Conservation (phyloP, 2,113 vertebrate species). For the Rhinolophus sinicus region DNA sequence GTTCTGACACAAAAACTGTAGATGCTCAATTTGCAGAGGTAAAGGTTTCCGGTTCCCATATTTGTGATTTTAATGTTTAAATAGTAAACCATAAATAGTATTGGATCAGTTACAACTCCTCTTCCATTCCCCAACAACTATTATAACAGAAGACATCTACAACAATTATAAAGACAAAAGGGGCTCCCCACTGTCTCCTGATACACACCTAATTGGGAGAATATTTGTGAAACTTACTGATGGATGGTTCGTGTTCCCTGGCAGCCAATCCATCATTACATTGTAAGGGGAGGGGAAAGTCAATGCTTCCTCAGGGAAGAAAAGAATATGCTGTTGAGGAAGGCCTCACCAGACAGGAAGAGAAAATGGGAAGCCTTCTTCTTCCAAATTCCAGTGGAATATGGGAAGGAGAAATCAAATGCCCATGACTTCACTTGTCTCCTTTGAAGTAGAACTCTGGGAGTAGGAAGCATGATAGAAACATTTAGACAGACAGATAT, state of each 20-base stretch:
- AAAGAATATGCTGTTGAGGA: neutral
- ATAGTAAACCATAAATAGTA: neutral
- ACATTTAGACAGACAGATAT: neutral
- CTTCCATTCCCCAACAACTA: neutral
- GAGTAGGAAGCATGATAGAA: neutral
- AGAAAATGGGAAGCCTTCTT: neutral
- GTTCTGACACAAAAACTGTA: neutral
- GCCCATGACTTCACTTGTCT: neutral
- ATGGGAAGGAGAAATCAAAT: neutral
- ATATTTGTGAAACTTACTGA: neutral
- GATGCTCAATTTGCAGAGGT: constrained; percentile 9
- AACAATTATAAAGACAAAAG: neutral
- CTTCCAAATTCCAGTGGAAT: neutral
- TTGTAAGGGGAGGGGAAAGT: neutral
- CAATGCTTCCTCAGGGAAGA: neutral
- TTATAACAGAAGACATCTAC: neutral
- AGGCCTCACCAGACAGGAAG: neutral
- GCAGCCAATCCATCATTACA: neutral
- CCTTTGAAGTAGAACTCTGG: neutral
- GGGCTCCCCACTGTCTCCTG: neutral
- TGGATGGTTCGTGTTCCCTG: neutral
- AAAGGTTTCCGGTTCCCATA: neutral
- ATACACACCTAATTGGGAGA: neutral
- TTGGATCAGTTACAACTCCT: neutral
- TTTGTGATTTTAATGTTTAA: constrained; percentile 6